phyloP scores from a whole-genome alignment of 2,888 invertebrate species.

The Thera britannica region DNA sequence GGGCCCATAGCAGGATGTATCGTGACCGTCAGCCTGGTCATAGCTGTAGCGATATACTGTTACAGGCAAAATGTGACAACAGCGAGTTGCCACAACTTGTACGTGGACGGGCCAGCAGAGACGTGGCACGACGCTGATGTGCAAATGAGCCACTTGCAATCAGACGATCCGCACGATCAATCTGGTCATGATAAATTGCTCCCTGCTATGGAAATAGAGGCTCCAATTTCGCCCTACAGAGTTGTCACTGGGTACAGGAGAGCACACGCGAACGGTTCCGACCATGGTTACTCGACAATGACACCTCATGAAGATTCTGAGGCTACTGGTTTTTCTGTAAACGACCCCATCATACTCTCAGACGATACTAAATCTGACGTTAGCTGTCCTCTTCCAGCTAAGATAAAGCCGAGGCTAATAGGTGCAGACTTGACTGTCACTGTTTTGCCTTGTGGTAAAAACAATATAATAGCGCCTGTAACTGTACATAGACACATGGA shows the following conservation, averaged over 20 bases:
- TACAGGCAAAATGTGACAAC: slow-evolving; percentile 88
- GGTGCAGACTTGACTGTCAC: slow-evolving; percentile 75
- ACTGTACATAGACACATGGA: slow-evolving; percentile 96
- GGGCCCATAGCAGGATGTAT: slow-evolving; percentile 95
- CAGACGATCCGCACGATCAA: slow-evolving; percentile 87
- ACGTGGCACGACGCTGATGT: slow-evolving; percentile 85
- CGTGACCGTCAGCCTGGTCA: slow-evolving; percentile 91
- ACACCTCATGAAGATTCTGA: slow-evolving; percentile 96
- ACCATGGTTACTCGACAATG: slow-evolving; percentile 98
- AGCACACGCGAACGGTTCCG: slow-evolving; percentile 92
- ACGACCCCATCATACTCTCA: slow-evolving; percentile 85
- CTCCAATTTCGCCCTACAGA: slow-evolving; percentile 94
- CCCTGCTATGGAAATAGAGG: slow-evolving; percentile 85
- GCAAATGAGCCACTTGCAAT: slow-evolving; percentile 90
- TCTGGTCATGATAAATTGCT: slow-evolving; percentile 88
- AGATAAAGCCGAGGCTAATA: slow-evolving; percentile 73
- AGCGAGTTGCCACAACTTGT: slow-evolving; percentile 78
- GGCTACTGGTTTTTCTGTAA: slow-evolving; percentile 90
- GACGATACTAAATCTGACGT: slow-evolving; percentile 83
- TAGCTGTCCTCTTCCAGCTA: slow-evolving; percentile 84
- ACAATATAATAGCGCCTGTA: slow-evolving; percentile 92
- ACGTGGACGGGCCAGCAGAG: slow-evolving; percentile 80
- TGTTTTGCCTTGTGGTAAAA: slow-evolving; percentile 82
- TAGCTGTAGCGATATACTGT: slow-evolving; percentile 94
- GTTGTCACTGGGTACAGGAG: slow-evolving; percentile 92